Base-by-base conservation (phyloP, 2,797 vertebrate genomes). In the Urocyon cinereoargenteus region DNA sequence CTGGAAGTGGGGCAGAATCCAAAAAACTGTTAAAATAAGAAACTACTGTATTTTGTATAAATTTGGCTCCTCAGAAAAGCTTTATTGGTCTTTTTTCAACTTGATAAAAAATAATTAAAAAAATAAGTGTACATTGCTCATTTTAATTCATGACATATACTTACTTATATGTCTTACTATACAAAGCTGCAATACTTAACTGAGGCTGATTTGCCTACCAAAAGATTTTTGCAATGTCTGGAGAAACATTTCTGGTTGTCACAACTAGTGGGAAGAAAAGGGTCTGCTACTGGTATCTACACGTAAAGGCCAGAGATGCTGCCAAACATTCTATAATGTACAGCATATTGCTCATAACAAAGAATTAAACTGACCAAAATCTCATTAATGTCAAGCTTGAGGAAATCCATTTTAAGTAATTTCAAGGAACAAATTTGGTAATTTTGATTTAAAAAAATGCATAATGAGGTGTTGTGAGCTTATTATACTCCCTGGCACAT, bases 101-200 rank as follows among this genome's bases (percentile, higher is more conserved):
- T 82, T 96, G 84, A 86, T 79, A 92, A 90, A 94, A 87, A 92
- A 79, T 70, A 86, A 95, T 59, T 66, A 66, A 59, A 86, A 86
- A 93, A 96, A 62, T 81, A 90, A 94, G 79, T 94, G 31, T 15
- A 94, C 16, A 84, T 21, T 94, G 45, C 26, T 91, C 51, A 83
- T 75, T 97, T 92, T 94, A 95, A 96, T 96, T 84, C 85, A 95
- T 24, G 26, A 83, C 31, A 90, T 34, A 91, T 10, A 86, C 36
- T 24, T 73, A 40, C 70, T 89, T 91, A 8, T 31, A 53, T 81
- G 8, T 28, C 53, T 75, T 64, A 86, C 31, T 82, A 81, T 92
- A 68, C 90, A 90, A 92, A 95, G 64, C 51, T 77, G 11, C 55
- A 26, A 57, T 70, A 16, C 22, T 84, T 64, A 91, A 84, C 66